Base-by-base conservation (phyloP, 2,113 vertebrate genomes). In the Sinocyclocheilus anophthalmus region DNA sequence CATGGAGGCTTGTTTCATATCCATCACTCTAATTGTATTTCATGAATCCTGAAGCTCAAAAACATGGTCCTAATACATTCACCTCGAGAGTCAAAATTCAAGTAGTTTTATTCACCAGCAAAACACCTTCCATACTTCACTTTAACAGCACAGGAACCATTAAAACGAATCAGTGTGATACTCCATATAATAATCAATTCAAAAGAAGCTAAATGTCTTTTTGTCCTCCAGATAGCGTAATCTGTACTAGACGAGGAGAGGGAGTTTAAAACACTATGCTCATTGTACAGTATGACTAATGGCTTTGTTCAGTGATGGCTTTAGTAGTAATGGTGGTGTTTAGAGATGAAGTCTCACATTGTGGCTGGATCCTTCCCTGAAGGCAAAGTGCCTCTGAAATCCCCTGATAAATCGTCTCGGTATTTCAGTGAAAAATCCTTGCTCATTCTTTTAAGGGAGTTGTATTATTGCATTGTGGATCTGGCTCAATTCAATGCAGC, bases 211-310 rank as follows among this genome's bases (percentile, higher is more conserved):
- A 50, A 65, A 18, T 1, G 7, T 48, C 42, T 48, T 81, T 81
- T 65, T 65, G 78, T 45, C n/a, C 78, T 81, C 59, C 59, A 81
- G 78, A 65, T 37, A 61, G 57, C 11, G 37, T 81, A 63, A 81
- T 81, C 59, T 16, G 33, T 26, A 26, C 78, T 81, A 81, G 78
- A 81, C 8, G 16, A 65, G n/a, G 37, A 63, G 11, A 13, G 12
- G 24, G 33, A 85, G 61, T 69, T 79, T 70, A 55, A 85, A 70
- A 85, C 45, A 80, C 48, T 85, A 10, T 18, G 61, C 48, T 79
- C 75, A 77, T 85, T 85, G 39, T 77, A 67, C 75, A 67, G 26
- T 9, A 69, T 80, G 76, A 80, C 84, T 79, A 79, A 85, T 70
- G 76, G 63, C 50, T 84, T 33, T 61, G 53, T 42, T 87, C 78